Evolutionary conservation across 1,140 invertebrate genomes (phyloP).

Genomic region (Pseudomyrmex concolor): DNA sequence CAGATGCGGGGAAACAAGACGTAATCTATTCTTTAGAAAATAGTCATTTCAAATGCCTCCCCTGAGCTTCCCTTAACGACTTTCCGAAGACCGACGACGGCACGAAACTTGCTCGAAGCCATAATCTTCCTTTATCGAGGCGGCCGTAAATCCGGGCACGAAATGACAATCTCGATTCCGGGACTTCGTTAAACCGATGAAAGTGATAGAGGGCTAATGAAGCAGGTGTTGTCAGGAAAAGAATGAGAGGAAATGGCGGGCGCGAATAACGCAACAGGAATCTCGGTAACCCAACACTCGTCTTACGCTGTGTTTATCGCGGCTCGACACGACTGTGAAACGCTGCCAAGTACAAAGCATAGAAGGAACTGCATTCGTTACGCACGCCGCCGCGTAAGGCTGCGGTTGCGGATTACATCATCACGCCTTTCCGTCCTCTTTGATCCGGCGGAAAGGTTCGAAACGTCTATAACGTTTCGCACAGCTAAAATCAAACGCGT

Average conservation of each 20-base stretch:
- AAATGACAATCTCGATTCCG: constrained; percentile 50
- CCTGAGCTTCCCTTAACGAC: constrained; percentile 53
- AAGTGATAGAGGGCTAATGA: constrained; percentile 48
- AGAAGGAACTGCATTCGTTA: constrained; percentile 58
- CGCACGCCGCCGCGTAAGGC: constrained; percentile 35
- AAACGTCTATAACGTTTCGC: background rate
- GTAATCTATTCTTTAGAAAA: constrained; percentile 51
- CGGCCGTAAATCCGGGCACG: constrained; percentile 49
- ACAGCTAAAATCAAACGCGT: background rate
- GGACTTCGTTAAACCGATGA: constrained; percentile 46
- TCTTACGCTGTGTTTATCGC: constrained; percentile 61
- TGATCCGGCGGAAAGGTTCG: background rate
- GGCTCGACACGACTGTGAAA: constrained; percentile 34
- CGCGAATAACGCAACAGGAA: constrained; percentile 33
- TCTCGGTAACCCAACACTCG: constrained; percentile 52
- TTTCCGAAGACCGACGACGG: constrained; percentile 49
- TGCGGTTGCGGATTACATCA: constrained; percentile 37
- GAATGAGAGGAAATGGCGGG: constrained; percentile 10
- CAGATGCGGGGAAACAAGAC: constrained; percentile 19
- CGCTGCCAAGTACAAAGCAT: constrained; percentile 52
- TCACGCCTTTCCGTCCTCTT: constrained; percentile 7
- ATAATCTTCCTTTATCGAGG: constrained; percentile 58
- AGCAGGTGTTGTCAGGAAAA: constrained; percentile 62
- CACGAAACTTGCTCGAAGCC: constrained; percentile 51
- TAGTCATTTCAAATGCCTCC: constrained; percentile 35